Evolutionary conservation across 2,113 vertebrate species (phyloP), one percentile per base, ranked within the genome.

Genomic region (Spizaetus ornatus): DNA sequence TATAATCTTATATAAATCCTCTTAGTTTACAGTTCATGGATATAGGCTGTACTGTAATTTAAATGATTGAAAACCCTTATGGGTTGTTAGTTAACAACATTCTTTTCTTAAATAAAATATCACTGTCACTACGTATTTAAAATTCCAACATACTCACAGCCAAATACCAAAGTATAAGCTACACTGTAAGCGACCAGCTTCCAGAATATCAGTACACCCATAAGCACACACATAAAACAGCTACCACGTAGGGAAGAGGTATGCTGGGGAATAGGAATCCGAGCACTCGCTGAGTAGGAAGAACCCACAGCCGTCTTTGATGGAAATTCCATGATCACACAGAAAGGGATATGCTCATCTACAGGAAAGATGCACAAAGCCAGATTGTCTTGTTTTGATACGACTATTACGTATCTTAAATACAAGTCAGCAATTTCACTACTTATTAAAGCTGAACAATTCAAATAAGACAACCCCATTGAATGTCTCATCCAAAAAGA

Each of bases 1-100:
- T 80, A 86, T 70, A 87, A 87, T 91, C 66, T 94, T 73, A 82
- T 27, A 86, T 62, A 96, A 90, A 93, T 93, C 78, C 74, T 89
- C 78, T 91, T 90, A 59, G 73, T 80, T 93, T 87, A 86, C 31
- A 85, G 23, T 82, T 80, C 73, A 59, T n/a, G 53, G 38, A 82
- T 69, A 72, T 9, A 79, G 73, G n/a, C 66, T 91, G 32, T 18
- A 59, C 50, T 59, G 45, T 40, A 93, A 96, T 86, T 95, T 80
- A 73, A 93, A 66, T 77, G 2, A 90, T 50, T 90, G 50, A 94
- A 91, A 95, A 36, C 32, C 27, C 32, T 87, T 85, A 91, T 27
- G 45, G 43, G 50, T 74, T 93, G 32, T 85, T 85, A 82, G 80
- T 91, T 89, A 90, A 87, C 36, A 69, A 62, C 11, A 83, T 76